Percentiles rank a stretch among this genome's conserved stretches.
phyloP scores from a whole-genome alignment of 2,113 vertebrate genomes.

The Oenanthe oenanthe region DNA sequence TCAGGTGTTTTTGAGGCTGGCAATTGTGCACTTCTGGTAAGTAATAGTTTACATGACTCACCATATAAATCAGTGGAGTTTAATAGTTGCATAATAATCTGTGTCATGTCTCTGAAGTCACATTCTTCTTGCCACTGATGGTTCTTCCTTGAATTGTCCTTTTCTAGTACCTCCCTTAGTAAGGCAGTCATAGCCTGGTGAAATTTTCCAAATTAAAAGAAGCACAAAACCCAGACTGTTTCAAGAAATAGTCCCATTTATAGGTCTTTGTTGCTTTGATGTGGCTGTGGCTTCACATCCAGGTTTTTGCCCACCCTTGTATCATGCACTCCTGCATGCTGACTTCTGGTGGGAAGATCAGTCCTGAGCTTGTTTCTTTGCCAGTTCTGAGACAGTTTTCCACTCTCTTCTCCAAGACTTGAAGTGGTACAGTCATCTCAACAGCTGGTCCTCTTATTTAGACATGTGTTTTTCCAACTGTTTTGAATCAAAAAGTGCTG shows the following conservation, averaged over 20 bases:
- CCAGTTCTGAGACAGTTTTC: neutral
- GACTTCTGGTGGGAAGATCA: neutral
- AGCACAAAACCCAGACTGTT: neutral
- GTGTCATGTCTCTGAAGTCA: neutral
- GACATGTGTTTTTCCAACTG: conserved; percentile 43
- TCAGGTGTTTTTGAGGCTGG: neutral
- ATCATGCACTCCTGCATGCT: neutral
- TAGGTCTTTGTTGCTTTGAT: neutral
- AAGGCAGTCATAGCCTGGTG: neutral
- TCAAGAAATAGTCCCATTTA: neutral
- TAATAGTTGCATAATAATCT: neutral
- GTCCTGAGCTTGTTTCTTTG: neutral
- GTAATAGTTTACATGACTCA: neutral
- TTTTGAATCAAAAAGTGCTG: neutral
- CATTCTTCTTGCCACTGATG: neutral
- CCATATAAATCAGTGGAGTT: neutral
- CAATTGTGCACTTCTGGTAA: neutral
- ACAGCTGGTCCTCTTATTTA: conserved; percentile 14
- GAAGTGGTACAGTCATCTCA: neutral
- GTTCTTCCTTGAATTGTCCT: neutral
- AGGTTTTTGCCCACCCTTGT: neutral
- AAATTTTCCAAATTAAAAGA: neutral
- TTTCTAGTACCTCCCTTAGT: neutral
- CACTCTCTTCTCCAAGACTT: neutral
- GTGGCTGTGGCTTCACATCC: neutral